These are phyloP conservation scores for Chanos chanos DNA, from an alignment of 2,797 vertebrate genomes.

Conservation along the genomic window DNA sequence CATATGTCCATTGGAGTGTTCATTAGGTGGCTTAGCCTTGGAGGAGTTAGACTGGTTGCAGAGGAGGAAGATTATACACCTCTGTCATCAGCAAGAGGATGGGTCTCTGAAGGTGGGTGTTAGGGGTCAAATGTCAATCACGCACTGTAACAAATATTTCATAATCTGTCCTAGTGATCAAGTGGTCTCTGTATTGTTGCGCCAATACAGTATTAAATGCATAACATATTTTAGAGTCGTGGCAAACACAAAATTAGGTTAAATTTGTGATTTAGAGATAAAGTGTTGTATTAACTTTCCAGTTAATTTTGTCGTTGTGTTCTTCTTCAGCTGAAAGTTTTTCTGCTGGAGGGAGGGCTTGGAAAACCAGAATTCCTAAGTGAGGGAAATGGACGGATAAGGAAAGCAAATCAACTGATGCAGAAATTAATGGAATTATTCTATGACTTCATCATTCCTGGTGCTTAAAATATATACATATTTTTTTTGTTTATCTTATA, in stretches of 20 bases:
- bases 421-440: constrained; percentile 94
- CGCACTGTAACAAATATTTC: not conserved
- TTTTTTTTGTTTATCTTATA: no score
- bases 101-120: constrained; percentile 77
- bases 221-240: not conserved
- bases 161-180: not conserved
- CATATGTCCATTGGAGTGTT: constrained; percentile 66
- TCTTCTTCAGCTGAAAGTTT: constrained; percentile 81
- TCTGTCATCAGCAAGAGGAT: constrained; percentile 74
- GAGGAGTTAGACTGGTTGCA: constrained; percentile 92
- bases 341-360: constrained; percentile 84
- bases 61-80: constrained; percentile 84
- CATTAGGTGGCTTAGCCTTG: constrained; percentile 72
- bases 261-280: not conserved
- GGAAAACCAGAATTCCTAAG: constrained; percentile 88
- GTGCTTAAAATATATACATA: no score
- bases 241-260: not conserved
- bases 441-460: constrained; percentile 86
- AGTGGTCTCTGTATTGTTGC: no score
- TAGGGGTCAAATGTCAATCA: no score
- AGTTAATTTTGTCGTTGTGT: not conserved
- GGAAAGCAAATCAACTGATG: constrained; percentile 88
- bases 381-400: constrained; percentile 85
- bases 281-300: not conserved
- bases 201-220: no score